These are phyloP conservation scores for Callopanchax toddi DNA, from an alignment of 2,113 vertebrate species.

Conservation along the genomic window DNA sequence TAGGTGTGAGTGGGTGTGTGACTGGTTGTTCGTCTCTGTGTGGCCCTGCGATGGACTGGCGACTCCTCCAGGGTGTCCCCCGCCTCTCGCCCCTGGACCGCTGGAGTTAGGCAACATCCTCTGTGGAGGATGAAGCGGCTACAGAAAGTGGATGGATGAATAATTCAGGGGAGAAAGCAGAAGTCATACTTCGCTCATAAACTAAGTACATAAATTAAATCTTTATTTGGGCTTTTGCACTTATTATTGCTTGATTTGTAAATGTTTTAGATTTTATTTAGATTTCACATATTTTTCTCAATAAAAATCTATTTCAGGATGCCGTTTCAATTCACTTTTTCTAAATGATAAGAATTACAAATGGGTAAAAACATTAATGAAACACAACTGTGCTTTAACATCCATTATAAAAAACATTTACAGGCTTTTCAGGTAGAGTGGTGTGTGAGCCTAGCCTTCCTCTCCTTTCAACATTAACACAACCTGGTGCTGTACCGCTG, in stretches of 20 bases:
- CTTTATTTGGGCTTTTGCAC: too few species aligned
- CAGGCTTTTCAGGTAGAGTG: slow-evolving; percentile 11
- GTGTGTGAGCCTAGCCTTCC: slow-evolving; percentile 5
- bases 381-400: slow-evolving; percentile 3
- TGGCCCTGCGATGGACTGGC: too few species aligned
- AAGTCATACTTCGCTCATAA: slow-evolving; percentile 6
- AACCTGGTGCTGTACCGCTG: slow-evolving; percentile 25
- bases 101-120: too few species aligned
- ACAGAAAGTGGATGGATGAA: too few species aligned
- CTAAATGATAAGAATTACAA: slow-evolving; percentile 3
- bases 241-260: not conserved
- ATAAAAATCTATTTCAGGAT: not conserved
- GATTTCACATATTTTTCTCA: too few species aligned
- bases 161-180: slow-evolving; percentile 1
- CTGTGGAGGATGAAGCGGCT: too few species aligned
- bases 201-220: not conserved
- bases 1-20: too few species aligned
- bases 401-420: slow-evolving; percentile 13
- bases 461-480: slow-evolving; percentile 17
- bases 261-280: not conserved
- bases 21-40: too few species aligned
- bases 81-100: too few species aligned
- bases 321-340: not conserved
- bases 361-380: slow-evolving; percentile 3
- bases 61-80: too few species aligned